Conservation (phyloP, 2,797 vertebrate genomes). For the Platalea minor region DNA sequence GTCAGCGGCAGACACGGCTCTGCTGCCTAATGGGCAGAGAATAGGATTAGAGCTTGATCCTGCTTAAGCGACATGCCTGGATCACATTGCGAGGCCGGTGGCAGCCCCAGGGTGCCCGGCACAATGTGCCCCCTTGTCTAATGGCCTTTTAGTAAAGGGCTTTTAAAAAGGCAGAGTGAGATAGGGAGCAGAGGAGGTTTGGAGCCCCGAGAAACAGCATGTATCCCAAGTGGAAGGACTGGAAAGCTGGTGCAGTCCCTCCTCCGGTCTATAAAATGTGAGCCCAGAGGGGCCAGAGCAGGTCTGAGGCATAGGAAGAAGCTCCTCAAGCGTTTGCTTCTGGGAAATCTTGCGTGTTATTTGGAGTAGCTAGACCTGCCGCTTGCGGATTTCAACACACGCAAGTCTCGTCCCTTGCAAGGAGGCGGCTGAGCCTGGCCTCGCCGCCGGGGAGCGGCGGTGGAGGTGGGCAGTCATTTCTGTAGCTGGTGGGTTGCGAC, state of each 20-base stretch:
- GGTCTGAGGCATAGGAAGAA: background rate
- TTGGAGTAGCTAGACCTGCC: background rate
- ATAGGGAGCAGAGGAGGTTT: background rate
- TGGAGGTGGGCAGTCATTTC: background rate
- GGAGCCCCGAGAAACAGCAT: rapidly evolving
- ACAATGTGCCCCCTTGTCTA: background rate
- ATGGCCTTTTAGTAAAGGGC: background rate
- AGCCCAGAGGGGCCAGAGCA: background rate
- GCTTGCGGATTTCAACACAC: rapidly evolving
- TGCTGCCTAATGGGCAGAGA: background rate
- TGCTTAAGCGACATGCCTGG: background rate
- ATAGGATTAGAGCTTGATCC: constrained; percentile 27
- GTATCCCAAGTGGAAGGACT: background rate
- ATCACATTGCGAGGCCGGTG: rapidly evolving
- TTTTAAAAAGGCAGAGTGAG: background rate
- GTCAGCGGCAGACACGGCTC: background rate
- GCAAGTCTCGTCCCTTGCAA: background rate
- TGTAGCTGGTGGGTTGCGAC: background rate
- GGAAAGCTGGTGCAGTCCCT: background rate
- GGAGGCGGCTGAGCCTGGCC: background rate
- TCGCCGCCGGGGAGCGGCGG: rapidly evolving
- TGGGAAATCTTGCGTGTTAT: background rate
- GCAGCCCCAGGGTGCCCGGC: background rate
- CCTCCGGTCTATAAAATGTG: background rate
- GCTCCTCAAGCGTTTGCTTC: background rate